Evolutionary conservation across 2,113 vertebrate genomes (phyloP).

Genomic region (Gracilinanus agilis): DNA sequence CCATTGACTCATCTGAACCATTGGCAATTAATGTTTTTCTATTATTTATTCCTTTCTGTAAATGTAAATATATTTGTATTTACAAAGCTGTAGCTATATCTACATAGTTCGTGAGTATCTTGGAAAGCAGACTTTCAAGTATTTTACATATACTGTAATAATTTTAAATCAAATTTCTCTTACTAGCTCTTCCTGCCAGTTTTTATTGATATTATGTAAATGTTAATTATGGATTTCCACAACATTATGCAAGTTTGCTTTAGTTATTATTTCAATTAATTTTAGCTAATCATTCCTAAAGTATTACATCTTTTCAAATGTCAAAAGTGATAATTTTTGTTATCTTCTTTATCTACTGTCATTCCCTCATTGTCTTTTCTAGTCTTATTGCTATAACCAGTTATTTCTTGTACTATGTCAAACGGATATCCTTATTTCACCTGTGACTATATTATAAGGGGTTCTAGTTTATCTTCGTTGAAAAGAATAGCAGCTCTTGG

Average conservation of each 20-base stretch:
- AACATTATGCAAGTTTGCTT: neutral
- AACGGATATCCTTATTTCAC: neutral
- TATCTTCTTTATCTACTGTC: neutral
- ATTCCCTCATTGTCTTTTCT: neutral
- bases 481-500: neutral
- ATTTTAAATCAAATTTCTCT: neutral
- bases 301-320: neutral
- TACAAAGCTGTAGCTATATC: no score
- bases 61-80: neutral
- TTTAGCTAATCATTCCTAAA: neutral
- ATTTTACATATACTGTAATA: neutral
- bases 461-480: neutral
- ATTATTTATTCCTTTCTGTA: neutral
- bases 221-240: neutral
- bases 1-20: neutral
- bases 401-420: neutral
- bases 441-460: neutral
- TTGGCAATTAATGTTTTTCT: neutral
- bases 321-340: neutral
- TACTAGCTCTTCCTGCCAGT: neutral
- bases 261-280: neutral
- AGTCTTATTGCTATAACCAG: neutral
- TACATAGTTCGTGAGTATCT: neutral
- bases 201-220: neutral
- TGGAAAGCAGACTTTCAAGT: neutral